Evolutionary conservation across 2,888 invertebrate genomes (phyloP).

Genomic region (Ectropis crepuscularia): DNA sequence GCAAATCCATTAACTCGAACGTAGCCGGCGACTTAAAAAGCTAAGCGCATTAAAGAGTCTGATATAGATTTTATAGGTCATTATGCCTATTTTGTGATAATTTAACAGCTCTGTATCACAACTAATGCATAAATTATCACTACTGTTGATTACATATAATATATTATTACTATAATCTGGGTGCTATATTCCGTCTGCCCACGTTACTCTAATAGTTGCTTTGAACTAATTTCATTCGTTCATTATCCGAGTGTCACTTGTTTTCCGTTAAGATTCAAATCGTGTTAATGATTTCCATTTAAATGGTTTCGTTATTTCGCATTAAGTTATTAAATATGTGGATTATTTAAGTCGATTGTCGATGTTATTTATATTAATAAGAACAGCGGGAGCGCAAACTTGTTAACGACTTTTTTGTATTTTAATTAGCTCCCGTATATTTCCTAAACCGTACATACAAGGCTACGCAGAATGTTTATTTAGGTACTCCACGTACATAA

Average conservation of each 20-base stretch:
- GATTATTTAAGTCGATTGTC: conserved; percentile 9
- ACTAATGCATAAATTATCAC: conserved; percentile 35
- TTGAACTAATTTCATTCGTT: conserved; percentile 41
- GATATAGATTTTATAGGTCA: conserved; percentile 31
- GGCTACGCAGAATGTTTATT: too few species aligned
- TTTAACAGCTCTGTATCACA: conserved; percentile 22
- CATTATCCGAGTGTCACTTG: conserved; percentile 32
- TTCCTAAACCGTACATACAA: background rate
- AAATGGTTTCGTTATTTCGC: conserved; percentile 44
- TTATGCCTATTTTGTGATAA: conserved; percentile 24
- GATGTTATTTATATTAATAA: conserved; percentile 15
- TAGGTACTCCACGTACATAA: too few species aligned
- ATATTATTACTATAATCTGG: conserved; percentile 20
- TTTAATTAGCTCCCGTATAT: background rate
- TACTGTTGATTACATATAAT: conserved; percentile 20
- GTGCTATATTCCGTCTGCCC: conserved; percentile 28
- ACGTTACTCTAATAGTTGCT: conserved; percentile 27
- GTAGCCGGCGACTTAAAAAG: background rate
- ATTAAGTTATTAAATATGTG: conserved; percentile 35
- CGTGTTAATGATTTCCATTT: conserved; percentile 50
- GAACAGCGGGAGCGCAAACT: conserved; percentile 21
- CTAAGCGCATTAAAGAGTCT: conserved; percentile 16
- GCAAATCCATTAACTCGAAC: background rate
- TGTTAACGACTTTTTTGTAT: background rate
- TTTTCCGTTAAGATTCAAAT: conserved; percentile 41